These are phyloP conservation scores for Spheniscus mendiculus DNA, from an alignment of 2,113 vertebrate genomes.

Conservation along the genomic window DNA sequence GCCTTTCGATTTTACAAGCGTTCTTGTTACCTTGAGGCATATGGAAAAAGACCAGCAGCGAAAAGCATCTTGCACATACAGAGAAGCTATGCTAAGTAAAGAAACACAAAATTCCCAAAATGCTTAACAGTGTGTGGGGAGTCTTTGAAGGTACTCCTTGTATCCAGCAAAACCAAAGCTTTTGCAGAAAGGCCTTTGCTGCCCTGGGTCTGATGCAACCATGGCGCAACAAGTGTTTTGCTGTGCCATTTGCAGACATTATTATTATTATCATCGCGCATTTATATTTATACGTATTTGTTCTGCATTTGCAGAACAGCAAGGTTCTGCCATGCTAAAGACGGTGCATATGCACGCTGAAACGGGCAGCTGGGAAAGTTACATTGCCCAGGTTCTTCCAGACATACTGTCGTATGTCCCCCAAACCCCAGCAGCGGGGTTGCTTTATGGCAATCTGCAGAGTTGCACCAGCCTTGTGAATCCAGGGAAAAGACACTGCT, in stretches of 20 bases:
- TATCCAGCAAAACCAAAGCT: not conserved
- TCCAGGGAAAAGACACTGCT: not conserved
- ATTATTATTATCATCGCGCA: accelerated
- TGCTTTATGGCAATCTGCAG: not conserved
- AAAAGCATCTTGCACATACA: not conserved
- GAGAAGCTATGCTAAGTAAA: not conserved
- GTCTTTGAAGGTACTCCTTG: not conserved
- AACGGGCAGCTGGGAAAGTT: not conserved
- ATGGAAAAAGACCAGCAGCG: not conserved
- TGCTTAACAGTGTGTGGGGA: not conserved
- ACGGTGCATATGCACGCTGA: not conserved
- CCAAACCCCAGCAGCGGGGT: not conserved
- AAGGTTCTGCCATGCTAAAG: not conserved
- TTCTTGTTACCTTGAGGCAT: not conserved
- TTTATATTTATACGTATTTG: not conserved
- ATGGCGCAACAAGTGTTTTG: not conserved
- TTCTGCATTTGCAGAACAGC: not conserved
- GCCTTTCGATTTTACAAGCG: not conserved
- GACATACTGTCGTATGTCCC: accelerated
- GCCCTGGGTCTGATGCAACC: not conserved
- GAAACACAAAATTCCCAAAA: not conserved
- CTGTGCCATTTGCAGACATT: not conserved
- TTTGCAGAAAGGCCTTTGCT: not conserved
- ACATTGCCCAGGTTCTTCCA: not conserved
- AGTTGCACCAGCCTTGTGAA: not conserved